These are phyloP conservation scores for Luperina testacea DNA, from an alignment of 2,888 invertebrate species.

Conservation along the genomic window DNA sequence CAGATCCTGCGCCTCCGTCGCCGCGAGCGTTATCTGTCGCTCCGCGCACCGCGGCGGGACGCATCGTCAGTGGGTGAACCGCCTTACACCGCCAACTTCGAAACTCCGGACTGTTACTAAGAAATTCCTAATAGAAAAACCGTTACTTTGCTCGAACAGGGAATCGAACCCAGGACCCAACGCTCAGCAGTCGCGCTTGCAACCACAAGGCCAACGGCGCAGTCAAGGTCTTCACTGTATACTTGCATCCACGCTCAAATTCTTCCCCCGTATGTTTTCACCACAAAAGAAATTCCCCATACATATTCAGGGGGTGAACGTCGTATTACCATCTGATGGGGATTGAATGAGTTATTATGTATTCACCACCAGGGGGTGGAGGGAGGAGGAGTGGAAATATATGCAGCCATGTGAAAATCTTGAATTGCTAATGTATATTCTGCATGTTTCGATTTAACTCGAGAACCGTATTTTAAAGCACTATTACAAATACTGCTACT, in stretches of 20 bases:
- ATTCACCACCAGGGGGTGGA: constrained; percentile 32
- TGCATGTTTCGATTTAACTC: constrained; percentile 15
- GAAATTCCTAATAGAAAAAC: too few species aligned
- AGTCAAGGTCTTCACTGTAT: neutral
- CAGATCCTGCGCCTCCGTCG: too few species aligned
- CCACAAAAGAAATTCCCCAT: constrained; percentile 55
- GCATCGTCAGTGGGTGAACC: too few species aligned
- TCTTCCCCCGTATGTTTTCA: constrained; percentile 15
- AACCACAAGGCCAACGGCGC: too few species aligned
- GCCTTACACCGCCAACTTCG: too few species aligned
- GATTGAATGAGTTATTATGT: constrained; percentile 46
- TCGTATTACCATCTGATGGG: constrained; percentile 52
- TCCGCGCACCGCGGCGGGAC: too few species aligned
- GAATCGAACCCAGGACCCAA: too few species aligned
- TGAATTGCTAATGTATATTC: constrained; percentile 22
- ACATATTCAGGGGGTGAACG: constrained; percentile 53
- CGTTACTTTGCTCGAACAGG: too few species aligned
- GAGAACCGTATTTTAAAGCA: neutral
- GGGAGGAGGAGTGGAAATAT: constrained; percentile 7
- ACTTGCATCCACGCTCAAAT: neutral
- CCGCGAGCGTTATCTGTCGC: too few species aligned
- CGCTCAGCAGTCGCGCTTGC: too few species aligned
- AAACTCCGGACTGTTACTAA: too few species aligned
- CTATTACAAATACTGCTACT: neutral
- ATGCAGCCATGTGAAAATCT: constrained; percentile 29